These are phyloP conservation scores for Notechis scutatus DNA, from an alignment of 2,113 vertebrate species.

Conservation along the genomic window DNA sequence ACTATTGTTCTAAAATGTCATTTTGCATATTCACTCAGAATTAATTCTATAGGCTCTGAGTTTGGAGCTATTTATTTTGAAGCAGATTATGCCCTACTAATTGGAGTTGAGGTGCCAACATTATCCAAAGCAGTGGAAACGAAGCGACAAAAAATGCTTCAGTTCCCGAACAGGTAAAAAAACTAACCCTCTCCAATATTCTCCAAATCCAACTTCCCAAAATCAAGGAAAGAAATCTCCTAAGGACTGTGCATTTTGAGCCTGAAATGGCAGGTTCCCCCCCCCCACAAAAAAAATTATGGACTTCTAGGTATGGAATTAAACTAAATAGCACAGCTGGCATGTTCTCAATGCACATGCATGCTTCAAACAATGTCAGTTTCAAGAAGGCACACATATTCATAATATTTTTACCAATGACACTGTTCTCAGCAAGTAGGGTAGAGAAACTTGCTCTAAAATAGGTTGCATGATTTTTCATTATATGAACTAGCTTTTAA, in stretches of 20 bases:
- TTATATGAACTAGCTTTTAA: not conserved
- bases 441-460: not conserved
- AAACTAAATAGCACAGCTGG: not conserved
- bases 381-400: slow-evolving; percentile 10
- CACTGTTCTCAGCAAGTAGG: slow-evolving; percentile 4
- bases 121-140: not conserved
- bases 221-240: not conserved
- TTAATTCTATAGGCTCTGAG: not conserved
- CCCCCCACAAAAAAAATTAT: accelerated
- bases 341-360: not conserved
- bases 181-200: not conserved
- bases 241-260: not conserved
- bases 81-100: not conserved
- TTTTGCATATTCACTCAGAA: not conserved
- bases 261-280: not conserved
- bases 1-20: not conserved
- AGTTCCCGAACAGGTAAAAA: not conserved
- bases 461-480: not conserved
- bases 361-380: not conserved
- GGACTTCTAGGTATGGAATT: not conserved
- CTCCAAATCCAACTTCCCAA: not conserved
- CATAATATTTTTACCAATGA: slow-evolving; percentile 9
- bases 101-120: not conserved
- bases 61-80: not conserved
- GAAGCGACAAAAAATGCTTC: not conserved